Base-by-base conservation (phyloP, 2,797 vertebrate species). In the Petrocephalus sullivani region DNA sequence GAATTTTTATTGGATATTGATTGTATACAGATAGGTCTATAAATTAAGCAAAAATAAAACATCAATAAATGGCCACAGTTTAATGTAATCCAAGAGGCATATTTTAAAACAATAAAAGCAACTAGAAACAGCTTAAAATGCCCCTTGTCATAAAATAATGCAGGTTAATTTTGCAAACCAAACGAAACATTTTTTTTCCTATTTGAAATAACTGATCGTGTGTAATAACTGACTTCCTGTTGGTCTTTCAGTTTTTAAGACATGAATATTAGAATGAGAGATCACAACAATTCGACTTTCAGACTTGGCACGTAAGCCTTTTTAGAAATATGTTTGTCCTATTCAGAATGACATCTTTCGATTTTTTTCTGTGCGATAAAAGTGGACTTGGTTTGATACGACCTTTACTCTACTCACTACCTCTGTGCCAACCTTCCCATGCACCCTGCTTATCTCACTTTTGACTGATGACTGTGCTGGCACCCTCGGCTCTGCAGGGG, bases 361-460 rank as follows among this genome's bases (percentile, higher is more conserved):
- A 71, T 71, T 4, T 37, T 10, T 82, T 88, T 28, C 41, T 51
- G 23, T 5, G 23, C 28, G 28, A 71, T 10, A 14, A 71, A 37
- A 71, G 33, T 4, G 10, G 12, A 14, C 28, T 71, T 71, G 28
- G 23, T 37, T 71, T 71, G 28, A 71, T 14, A 71, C 14, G 4
- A 28, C 12, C 64, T 86, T 85, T 86, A 86, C 67, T 84, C 86
- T 64, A 37, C 54, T 19, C 64, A 51, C 41, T 88, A 61, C 87
- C 87, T 88, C 61, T 51, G 86, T 64, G 88, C 87, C 89, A 82
- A 67, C 90, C 94, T 94, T 93, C 92, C 93, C 94, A 92, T 86
- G 89, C 21, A 16, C 57, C 60, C 58, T 53, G 54, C 51, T 56
- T 58, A 10, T 28, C 86, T 87, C 67, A 75, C 58, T 87, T 33